phyloP scores from a whole-genome alignment of 2,797 vertebrate genomes.

The Chlorospingus semifuscus region DNA sequence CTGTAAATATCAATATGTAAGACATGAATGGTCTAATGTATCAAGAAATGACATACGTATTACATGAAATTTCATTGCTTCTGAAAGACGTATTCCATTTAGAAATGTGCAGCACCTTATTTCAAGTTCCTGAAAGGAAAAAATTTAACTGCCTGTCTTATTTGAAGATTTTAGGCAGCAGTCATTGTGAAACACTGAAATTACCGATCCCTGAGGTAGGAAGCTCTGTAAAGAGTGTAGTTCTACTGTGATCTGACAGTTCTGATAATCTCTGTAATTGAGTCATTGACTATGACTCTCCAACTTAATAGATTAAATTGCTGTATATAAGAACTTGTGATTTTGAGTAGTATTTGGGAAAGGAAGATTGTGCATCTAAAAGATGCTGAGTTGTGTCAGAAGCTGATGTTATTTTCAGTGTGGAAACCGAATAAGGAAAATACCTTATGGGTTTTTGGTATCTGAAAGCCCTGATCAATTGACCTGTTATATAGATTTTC shows the following conservation, averaged over 20 bases:
- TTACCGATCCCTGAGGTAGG: background rate
- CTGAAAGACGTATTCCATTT: background rate
- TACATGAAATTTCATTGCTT: background rate
- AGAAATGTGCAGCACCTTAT: background rate
- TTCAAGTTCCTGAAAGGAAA: background rate
- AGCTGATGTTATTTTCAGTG: background rate
- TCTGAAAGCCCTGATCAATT: background rate
- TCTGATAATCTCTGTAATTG: background rate
- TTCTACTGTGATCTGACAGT: background rate
- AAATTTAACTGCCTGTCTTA: background rate
- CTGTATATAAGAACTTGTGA: background rate
- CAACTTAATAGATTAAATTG: background rate
- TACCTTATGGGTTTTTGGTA: background rate
- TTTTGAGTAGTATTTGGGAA: background rate
- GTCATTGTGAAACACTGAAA: background rate
- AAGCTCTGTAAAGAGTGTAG: background rate
- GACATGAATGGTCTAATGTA: background rate
- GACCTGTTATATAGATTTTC: background rate
- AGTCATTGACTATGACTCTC: background rate
- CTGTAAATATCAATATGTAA: background rate
- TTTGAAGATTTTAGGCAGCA: background rate
- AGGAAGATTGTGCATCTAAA: background rate
- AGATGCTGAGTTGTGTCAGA: background rate
- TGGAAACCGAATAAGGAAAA: background rate
- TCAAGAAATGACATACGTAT: background rate